Percentiles rank a stretch among this genome's conserved stretches.
These are phyloP conservation scores for Ictalurus punctatus DNA, from an alignment of 2,113 vertebrate genomes.

Conservation along the genomic window DNA sequence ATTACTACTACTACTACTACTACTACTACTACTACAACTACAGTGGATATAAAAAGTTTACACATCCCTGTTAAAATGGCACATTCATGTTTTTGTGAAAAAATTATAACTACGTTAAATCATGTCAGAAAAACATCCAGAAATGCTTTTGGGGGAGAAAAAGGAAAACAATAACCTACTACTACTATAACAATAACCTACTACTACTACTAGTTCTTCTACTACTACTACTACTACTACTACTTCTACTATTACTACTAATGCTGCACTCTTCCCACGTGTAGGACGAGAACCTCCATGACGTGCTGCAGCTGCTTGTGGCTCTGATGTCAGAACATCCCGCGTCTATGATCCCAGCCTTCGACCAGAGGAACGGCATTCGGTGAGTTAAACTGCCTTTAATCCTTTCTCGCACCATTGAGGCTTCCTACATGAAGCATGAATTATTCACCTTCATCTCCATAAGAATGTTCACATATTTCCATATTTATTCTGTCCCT, in stretches of 20 bases:
- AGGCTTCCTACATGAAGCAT: constrained; percentile 36
- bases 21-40: too few species aligned
- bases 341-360: constrained; percentile 96
- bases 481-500: constrained; percentile 60
- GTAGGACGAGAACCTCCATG: constrained; percentile 97
- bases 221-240: too few species aligned
- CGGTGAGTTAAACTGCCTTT: constrained; percentile 73
- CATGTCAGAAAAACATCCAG: too few species aligned
- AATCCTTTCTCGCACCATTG: not conserved
- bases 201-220: not conserved
- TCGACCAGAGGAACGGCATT: constrained; percentile 97
- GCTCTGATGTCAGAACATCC: constrained; percentile 98
- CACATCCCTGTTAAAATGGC: too few species aligned
- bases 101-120: too few species aligned
- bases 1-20: too few species aligned
- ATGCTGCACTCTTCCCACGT: not conserved
- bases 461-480: constrained; percentile 40
- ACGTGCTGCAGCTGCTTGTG: constrained; percentile 94
- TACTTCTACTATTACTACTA: not conserved
- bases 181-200: too few species aligned
- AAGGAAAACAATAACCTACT: too few species aligned
- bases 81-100: too few species aligned
- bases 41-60: too few species aligned
- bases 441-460: constrained; percentile 59
- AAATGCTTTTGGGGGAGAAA: too few species aligned